Evolutionary conservation across 1,140 invertebrate genomes (phyloP), one percentile per base, ranked within the genome.

Genomic region (Drosophila tristis): DNA sequence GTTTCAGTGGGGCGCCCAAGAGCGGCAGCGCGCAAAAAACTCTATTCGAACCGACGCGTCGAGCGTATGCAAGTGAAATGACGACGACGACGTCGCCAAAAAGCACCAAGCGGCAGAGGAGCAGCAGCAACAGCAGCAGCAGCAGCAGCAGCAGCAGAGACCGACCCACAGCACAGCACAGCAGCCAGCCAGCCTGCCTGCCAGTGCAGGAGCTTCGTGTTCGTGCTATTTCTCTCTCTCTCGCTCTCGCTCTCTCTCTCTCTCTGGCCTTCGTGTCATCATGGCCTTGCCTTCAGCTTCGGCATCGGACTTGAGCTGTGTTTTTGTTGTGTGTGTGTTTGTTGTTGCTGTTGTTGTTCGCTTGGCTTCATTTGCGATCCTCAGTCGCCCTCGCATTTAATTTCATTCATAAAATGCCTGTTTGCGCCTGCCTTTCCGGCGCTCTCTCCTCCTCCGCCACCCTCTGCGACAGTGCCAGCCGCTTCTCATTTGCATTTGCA

Each of bases 11-110:
- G 35, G 35, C 35, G 35, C 4, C 35, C 35, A 39, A 39, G 35
- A 39, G 35, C 35, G 35, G 35, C 35, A 39, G 35, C 13, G 13
- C 6, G 20, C 54, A 50, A 71, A 74, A 72, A 79, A 77, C 61
- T 48, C 57, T 61, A 55, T 75, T 66, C 84, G 70, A 87, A 87
- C 82, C 82, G 84, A 87, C 84, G 84, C 78, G 82, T 87, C 71
- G 51, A 87, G 80, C 70, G 82, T 82, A 64, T 87, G 82, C 84
- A 82, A 87, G 78, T 57, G 70, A 87, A 87, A 89, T 87, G 81
- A 80, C 72, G 72, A 39, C 26, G 26, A 29, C 35, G 35, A 13
- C 35, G 35, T 39, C 35, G 35, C 35, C 35, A 13, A 39, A 39
- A 39, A 39, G 35, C 35, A 13, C 35, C 4, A 39, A 39, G 11